Base-by-base conservation (phyloP, 2,113 vertebrate species). In the Rhinoderma darwinii region DNA sequence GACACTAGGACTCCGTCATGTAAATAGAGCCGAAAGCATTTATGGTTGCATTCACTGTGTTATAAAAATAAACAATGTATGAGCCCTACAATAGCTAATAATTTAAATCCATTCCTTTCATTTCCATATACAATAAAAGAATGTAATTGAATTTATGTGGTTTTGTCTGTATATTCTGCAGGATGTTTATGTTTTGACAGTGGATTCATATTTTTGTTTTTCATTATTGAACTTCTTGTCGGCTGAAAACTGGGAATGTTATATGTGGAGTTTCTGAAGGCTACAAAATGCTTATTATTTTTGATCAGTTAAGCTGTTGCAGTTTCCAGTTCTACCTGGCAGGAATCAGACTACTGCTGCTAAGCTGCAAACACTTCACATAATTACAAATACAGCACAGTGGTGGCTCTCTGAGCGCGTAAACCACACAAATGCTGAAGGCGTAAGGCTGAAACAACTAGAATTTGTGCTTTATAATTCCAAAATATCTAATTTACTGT, bases 281-380 rank as follows among this genome's bases (percentile, higher is more conserved):
- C 25, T 54, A 41, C 50, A 74, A 54, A 73, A 84, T 51, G 84
- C 30, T 86, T 78, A 79, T 79, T 86, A 84, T 84, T 82, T 74
- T 84, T 86, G n/a, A 86, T 70, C 74, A 72, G 76, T 72, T 86
- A 80, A 68, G 56, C 75, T 54, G 43, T 72, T 80, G 47, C 84
- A 39, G 76, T 63, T 80, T 80, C 79, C 74, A 70, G 50, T 63
- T 78, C 54, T 86, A 86, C 84, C 84, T 86, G 76, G 84, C 63
- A 56, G 84, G 75, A 51, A 86, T 63, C 75, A 86, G 84, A 37
- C 75, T 70, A 50, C 43, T 56, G 44, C 84, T 79, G 84, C 75
- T 86, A 86, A 79, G 76, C 75, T 79, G 76, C 59, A 86, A 86
- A 80, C 76, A 79, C 84, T 80, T 86, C 61, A 86, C 84, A 80